These are phyloP conservation scores for Hirtodrosophila cameraria DNA, from an alignment of 2,888 invertebrate species.

Conservation along the genomic window DNA sequence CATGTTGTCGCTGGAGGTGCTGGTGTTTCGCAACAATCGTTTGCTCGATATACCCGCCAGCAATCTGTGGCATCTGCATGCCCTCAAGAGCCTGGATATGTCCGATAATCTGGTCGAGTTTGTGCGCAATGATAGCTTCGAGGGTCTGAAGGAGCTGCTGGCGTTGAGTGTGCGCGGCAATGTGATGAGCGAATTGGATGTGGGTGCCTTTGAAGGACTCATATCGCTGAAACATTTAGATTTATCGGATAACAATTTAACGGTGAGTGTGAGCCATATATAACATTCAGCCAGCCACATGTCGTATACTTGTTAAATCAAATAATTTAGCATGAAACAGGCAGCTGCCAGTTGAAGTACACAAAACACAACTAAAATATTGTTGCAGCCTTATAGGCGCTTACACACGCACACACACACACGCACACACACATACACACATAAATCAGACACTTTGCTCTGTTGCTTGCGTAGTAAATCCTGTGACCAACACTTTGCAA, in stretches of 20 bases:
- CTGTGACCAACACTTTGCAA: constrained; percentile 75
- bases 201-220: constrained; percentile 90
- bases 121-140: constrained; percentile 89
- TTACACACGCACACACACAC: background rate
- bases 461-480: constrained; percentile 60
- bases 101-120: constrained; percentile 91
- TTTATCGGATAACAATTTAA: constrained; percentile 92
- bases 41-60: constrained; percentile 90
- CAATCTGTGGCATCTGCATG: constrained; percentile 88
- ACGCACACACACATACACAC: constrained; percentile 17
- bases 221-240: constrained; percentile 90
- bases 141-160: constrained; percentile 89
- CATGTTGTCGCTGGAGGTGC: constrained; percentile 88
- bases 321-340: constrained; percentile 50
- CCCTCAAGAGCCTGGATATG: constrained; percentile 90
- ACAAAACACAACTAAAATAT: constrained; percentile 39
- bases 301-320: constrained; percentile 48
- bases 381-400: constrained; percentile 37
- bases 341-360: constrained; percentile 10
- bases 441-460: constrained; percentile 73
- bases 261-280: constrained; percentile 83
- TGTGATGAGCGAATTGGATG: constrained; percentile 89
- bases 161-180: constrained; percentile 90
- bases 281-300: constrained; percentile 32
- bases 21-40: constrained; percentile 91